phyloP scores from a whole-genome alignment of 2,113 vertebrate genomes.

The Uria lomvia region DNA sequence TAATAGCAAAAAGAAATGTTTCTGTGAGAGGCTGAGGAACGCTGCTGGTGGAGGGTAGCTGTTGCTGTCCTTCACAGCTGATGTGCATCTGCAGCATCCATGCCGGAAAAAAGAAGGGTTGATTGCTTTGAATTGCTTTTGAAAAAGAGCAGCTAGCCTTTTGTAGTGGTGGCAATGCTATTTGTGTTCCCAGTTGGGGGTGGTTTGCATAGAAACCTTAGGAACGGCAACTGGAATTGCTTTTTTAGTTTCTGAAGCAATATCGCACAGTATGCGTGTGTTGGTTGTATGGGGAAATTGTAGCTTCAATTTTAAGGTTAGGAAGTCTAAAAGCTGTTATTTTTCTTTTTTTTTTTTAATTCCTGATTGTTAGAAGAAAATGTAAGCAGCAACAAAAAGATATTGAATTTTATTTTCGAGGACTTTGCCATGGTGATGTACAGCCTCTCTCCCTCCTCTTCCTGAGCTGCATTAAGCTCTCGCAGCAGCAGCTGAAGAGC shows the following conservation, averaged over 20 bases:
- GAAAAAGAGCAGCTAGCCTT: neutral
- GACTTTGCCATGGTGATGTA: fast-evolving
- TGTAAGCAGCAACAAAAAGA: neutral
- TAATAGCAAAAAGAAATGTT: neutral
- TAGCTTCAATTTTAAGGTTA: neutral
- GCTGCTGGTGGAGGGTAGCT: neutral
- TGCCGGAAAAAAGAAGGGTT: neutral
- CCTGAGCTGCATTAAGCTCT: neutral
- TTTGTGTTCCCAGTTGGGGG: neutral
- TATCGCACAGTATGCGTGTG: neutral
- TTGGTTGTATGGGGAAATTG: neutral
- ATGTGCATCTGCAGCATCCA: neutral
- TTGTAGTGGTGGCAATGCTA: fast-evolving
- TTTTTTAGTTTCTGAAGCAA: neutral
- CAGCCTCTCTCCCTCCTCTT: neutral
- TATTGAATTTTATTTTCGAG: neutral
- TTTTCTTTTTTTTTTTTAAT: neutral
- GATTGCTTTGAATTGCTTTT: neutral
- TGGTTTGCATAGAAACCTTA: neutral
- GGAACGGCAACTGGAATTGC: neutral
- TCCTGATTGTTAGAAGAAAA: neutral
- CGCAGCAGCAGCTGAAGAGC: neutral
- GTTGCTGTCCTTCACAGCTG: neutral
- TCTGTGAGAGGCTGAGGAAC: neutral
- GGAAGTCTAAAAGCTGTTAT: neutral